phyloP scores from a whole-genome alignment of 2,797 vertebrate genomes.

The Coccyzus lansbergi region DNA sequence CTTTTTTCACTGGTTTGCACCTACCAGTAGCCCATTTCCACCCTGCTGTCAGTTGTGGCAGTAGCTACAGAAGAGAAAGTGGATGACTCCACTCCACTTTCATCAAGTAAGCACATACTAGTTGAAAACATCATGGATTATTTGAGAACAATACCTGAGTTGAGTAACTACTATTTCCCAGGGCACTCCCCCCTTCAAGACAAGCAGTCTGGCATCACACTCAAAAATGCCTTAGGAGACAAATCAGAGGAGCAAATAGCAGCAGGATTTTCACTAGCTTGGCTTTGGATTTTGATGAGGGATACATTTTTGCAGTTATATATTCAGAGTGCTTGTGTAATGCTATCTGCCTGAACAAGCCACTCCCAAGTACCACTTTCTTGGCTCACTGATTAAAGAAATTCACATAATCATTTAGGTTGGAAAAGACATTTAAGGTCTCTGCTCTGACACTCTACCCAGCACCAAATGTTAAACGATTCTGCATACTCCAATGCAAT shows the following conservation, averaged over 20 bases:
- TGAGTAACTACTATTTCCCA: background rate
- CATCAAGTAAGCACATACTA: background rate
- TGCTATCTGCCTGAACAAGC: background rate
- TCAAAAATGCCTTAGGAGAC: background rate
- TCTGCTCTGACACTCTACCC: background rate
- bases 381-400: background rate
- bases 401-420: too few species aligned
- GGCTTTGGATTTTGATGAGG: background rate
- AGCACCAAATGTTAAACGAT: background rate
- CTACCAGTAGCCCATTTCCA: background rate
- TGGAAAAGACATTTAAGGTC: too few species aligned
- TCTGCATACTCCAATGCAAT: background rate
- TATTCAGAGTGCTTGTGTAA: background rate
- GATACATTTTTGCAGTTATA: background rate
- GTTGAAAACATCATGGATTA: background rate
- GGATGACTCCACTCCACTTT: background rate
- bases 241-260: background rate
- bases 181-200: background rate
- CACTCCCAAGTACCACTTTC: background rate
- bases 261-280: background rate
- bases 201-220: background rate
- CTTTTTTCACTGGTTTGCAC: background rate
- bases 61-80: background rate
- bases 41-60: background rate
- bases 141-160: background rate